Evolutionary conservation across 2,113 vertebrate genomes (phyloP), one percentile per base, ranked within the genome.

Genomic region (Sminthopsis crassicaudata): DNA sequence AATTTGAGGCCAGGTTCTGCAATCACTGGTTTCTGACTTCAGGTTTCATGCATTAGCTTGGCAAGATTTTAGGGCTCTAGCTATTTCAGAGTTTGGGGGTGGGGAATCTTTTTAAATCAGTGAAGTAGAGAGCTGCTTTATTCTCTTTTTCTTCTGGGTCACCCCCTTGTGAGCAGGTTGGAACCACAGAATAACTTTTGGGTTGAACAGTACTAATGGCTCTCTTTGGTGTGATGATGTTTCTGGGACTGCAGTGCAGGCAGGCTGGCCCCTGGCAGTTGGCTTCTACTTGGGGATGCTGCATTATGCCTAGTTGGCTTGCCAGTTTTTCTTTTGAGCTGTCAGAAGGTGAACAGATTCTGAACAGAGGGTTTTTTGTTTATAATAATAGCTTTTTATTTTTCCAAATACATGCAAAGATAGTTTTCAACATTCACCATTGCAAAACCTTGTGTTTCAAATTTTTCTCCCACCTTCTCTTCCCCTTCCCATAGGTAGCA

Each of bases 31-130:
- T 98, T 96, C 96, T 96, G 96, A 96, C 96, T 98, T 95, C 42
- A 96, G 95, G 97, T 97, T 98, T 97, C 92, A 24, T 84, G 93
- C 97, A 96, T 46, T 90, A 95, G 96, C 97, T 91, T 95, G 97
- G 96, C 93, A 92, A 88, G 94, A 52, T 96, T 91, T 93, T 96
- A 93, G 52, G 52, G 53, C 92, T 93, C 76, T 92, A 94, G 91
- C 97, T 98, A 96, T 97, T 98, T 93, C 89, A 95, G 94, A 57
- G 10, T 55, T 55, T 7, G 25, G 55, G 55, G 55, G 25, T 57
- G 93, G 91, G 94, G 90, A 97, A 94, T 91, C 84, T 95, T 94
- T 97, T 96, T 95, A 97, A 98, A 98, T 96, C 53, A 96, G 91
- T 22, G 67, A 84, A 84, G 94, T 93, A 94, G 76, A 91, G 93